Evolutionary conservation across 2,888 invertebrate species (phyloP).

Genomic region (Diadegma fenestrale): DNA sequence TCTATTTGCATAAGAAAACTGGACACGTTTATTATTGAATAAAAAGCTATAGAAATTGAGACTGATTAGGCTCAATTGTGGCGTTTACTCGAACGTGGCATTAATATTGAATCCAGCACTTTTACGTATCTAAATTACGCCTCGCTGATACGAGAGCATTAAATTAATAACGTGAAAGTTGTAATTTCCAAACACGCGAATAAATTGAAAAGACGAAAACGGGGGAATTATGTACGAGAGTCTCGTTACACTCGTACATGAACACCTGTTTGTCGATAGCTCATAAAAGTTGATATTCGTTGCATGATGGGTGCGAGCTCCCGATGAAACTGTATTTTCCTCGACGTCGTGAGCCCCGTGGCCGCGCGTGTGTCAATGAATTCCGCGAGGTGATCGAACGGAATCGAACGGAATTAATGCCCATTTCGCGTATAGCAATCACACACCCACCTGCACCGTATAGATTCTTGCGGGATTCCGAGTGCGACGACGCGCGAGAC

Average conservation of each 20-base stretch:
- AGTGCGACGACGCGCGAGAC: slow-evolving; percentile 42
- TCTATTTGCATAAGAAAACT: too few species aligned
- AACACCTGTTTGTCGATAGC: slow-evolving; percentile 38
- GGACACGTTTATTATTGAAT: not conserved
- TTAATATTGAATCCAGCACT: not conserved
- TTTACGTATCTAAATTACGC: slow-evolving; percentile 16
- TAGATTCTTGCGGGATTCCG: slow-evolving; percentile 45
- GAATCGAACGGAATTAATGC: slow-evolving; percentile 72
- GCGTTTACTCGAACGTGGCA: not conserved
- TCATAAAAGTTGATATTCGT: slow-evolving; percentile 50
- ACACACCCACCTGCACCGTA: slow-evolving; percentile 64
- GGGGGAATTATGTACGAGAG: not conserved
- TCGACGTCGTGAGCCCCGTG: slow-evolving; percentile 13
- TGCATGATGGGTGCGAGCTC: slow-evolving; percentile 37
- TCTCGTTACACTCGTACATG: slow-evolving; percentile 2
- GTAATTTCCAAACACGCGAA: slow-evolving; percentile 6
- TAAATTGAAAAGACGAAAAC: not conserved
- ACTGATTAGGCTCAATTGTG: not conserved
- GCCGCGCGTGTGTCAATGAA: slow-evolving; percentile 47
- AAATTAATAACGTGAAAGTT: slow-evolving; percentile 44
- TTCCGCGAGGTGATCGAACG: slow-evolving; percentile 71
- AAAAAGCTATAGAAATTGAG: not conserved
- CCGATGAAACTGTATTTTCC: slow-evolving; percentile 65
- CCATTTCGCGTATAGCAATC: slow-evolving; percentile 68
- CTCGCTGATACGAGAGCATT: not conserved